These are phyloP conservation scores for Etia nguti DNA, from an alignment of 2,113 vertebrate species.

Conservation along the genomic window DNA sequence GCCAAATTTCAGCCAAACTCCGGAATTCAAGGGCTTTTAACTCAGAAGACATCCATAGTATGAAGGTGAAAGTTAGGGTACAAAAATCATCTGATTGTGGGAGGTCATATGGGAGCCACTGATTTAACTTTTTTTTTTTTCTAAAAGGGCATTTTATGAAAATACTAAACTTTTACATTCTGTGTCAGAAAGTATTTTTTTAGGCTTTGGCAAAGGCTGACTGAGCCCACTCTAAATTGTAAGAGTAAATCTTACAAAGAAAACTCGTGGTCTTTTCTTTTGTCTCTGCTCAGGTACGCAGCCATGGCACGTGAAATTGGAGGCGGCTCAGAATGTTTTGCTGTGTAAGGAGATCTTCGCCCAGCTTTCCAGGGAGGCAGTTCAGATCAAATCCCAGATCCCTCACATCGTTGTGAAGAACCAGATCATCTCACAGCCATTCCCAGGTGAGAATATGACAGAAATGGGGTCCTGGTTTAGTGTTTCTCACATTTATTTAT, in stretches of 20 bases:
- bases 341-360: constrained; percentile 98
- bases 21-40: background rate
- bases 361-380: constrained; percentile 94
- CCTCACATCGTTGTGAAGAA: constrained; percentile 99
- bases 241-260: background rate
- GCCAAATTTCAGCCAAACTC: background rate
- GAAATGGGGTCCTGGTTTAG: background rate
- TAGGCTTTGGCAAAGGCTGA: background rate
- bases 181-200: rapidly evolving
- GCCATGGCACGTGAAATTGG: constrained; percentile 90
- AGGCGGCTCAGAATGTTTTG: constrained; percentile 93
- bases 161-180: background rate
- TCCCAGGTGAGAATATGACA: constrained; percentile 79
- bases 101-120: background rate
- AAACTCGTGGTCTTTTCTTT: background rate
- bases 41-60: background rate
- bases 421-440: constrained; percentile 97
- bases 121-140: background rate
- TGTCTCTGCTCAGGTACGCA: constrained; percentile 77
- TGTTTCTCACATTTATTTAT: background rate
- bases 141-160: background rate
- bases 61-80: background rate
- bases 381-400: constrained; percentile 97
- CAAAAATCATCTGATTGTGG: background rate
- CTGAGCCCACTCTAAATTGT: background rate